Evolutionary conservation across 2,797 vertebrate genomes (phyloP).

Genomic region (Sebastes itinus): DNA sequence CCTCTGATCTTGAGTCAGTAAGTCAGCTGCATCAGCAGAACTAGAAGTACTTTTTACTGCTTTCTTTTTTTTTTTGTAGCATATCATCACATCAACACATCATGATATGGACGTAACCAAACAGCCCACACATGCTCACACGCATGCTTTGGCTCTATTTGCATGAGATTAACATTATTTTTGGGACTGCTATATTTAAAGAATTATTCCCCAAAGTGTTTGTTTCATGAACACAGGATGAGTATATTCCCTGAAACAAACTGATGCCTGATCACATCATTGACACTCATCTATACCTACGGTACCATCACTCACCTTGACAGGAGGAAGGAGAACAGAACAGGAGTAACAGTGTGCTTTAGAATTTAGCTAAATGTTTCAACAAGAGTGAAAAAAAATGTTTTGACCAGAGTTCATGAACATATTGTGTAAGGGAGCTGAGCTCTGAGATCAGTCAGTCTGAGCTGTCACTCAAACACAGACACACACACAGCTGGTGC

Average conservation of each 20-base stretch:
- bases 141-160: background rate
- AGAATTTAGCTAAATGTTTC: background rate
- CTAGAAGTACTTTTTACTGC: background rate
- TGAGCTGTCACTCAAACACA: background rate
- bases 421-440: no score
- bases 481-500: background rate
- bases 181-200: background rate
- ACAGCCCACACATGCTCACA: background rate
- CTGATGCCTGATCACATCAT: background rate
- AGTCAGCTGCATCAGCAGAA: conserved; percentile 41
- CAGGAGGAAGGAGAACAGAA: background rate
- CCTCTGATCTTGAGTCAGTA: conserved; percentile 37
- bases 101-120: background rate
- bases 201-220: background rate
- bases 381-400: no score
- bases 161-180: background rate
- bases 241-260: background rate
- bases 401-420: no score
- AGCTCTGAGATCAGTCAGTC: background rate
- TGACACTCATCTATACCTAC: background rate
- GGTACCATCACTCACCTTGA: no score
- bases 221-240: background rate
- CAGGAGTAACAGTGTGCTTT: background rate
- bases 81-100: conserved; percentile 10
- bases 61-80: conserved; percentile 12